Base-by-base conservation (phyloP, 2,797 vertebrate species). In the Cynopterus sphinx region DNA sequence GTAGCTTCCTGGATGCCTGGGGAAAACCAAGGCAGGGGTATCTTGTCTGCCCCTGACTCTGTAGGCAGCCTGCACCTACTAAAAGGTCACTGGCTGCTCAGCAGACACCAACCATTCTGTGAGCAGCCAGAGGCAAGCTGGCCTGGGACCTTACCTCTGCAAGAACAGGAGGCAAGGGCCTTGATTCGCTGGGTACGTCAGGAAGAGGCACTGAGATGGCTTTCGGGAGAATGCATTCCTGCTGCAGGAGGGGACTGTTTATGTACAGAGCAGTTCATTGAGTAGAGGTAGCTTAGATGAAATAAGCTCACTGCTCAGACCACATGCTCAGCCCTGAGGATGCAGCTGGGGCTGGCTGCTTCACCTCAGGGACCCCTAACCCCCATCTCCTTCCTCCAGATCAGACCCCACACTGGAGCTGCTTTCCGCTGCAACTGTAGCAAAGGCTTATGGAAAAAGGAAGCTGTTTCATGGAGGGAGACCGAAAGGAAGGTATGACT, bases 241-340 rank as follows among this genome's bases (percentile, higher is more conserved):
- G 28, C 78, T 92, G 33, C 94, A 91, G 82, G 78, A 94, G 88
- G 94, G 31, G 43, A 79, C 79, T 43, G 46, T 87, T 93, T 81
- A 71, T 19, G 49, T 61, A 61, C 49, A 26, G 31, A 74, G 77
- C 9, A 4, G 36, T 9, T 16, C 77, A 5, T 61, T 31, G 41
- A 87, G 70, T 55, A 51, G 63, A 49, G 61, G 81, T 31, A 51
- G 86, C 78, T 0, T 15, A 13, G 41, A 95, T 53, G 86, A 84
- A 95, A 19, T 16, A 21, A 71, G 61, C 33, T 67, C 92, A 53
- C n/a, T 17, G 79, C 87, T 79, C 91, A 90, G 90, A 79, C 93
- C 67, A 41, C 94, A 96, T 9, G 82, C 39, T 55, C 81, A 33
- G 94, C 87, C 67, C 82, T 68, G 92, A 79, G 85, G 90, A 88